These are phyloP conservation scores for Sinocyclocheilus maitianheensis DNA, from an alignment of 2,113 vertebrate genomes.

Conservation along the genomic window DNA sequence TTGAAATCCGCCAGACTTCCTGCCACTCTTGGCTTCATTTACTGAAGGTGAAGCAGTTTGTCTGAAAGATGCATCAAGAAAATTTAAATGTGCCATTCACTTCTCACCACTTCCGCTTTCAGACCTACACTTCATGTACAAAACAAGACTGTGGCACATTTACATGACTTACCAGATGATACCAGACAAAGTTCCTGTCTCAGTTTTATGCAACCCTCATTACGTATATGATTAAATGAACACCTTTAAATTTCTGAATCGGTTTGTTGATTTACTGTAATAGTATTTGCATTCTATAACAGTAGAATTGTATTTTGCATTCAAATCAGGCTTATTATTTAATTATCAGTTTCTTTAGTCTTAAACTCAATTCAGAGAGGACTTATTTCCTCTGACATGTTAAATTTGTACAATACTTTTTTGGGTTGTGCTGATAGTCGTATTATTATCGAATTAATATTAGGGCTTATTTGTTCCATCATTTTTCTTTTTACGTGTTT, in stretches of 20 bases:
- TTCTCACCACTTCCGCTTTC: conserved; percentile 32
- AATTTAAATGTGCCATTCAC: conserved; percentile 1
- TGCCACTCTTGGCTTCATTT: conserved; percentile 27
- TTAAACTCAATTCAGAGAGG: not conserved
- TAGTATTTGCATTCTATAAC: not conserved
- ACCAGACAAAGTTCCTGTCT: no score
- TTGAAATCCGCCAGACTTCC: conserved; percentile 36
- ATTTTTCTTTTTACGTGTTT: no score
- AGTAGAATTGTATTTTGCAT: no score
- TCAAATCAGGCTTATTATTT: not conserved
- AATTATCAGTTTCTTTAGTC: not conserved
- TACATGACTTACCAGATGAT: not conserved
- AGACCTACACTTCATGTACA: not conserved
- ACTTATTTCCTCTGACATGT: not conserved
- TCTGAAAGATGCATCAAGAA: conserved; percentile 27
- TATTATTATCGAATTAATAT: no score
- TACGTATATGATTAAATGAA: not conserved
- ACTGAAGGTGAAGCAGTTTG: conserved; percentile 19
- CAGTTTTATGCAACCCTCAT: no score
- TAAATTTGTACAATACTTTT: no score
- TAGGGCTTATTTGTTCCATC: no score
- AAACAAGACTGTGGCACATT: not conserved
- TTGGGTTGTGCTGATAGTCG: no score
- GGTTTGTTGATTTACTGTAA: not conserved
- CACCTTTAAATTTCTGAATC: not conserved